Base-by-base conservation (phyloP, 1,140 invertebrate genomes). In the Tetragonula clypearis region DNA sequence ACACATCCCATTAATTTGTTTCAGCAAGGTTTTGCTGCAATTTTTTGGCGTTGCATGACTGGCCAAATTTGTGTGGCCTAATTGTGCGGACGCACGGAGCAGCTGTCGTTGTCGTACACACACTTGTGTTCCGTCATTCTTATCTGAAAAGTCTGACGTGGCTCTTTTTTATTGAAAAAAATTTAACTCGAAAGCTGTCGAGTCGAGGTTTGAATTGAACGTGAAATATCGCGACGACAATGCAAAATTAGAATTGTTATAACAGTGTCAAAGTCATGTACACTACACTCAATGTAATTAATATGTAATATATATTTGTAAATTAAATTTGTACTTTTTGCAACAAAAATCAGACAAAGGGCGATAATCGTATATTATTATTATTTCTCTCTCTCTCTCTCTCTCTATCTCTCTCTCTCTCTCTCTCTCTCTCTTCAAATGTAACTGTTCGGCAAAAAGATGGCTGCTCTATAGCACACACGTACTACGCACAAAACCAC, bases 21-120 rank as follows among this genome's bases (percentile, higher is more conserved):
- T 93, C 94, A 95, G 94, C 94, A 92, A 94, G 90, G 90, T 94
- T 94, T 90, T 87, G 89, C 91, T 93, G 92, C 93, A 94, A 94
- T 93, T 93, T 92, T 93, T 94, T 95, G 93, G 92, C 94, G 94
- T 94, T 95, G 94, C 94, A 95, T 95, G 94, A 93, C 91, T 87
- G 92, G 92, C 89, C 92, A 91, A 78, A 89, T 93, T 88, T 94
- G 86, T 88, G 86, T 86, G 89, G 88, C 78, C 88, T 78, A 90
- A 86, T 66, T 90, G 92, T 94, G 93, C 94, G 93, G 92, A 92
- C 93, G 90, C 93, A 94, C 93, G 94, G 94, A 94, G 94, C 94
- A 95, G 94, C 93, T 95, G 91, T 95, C 94, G 69, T 72, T 56
- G 21, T 74, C 19, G 2, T 2, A 68, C 21, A 30, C 21, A 30